phyloP scores from a whole-genome alignment of 2,113 vertebrate genomes.

The Glaucidium brasilianum region DNA sequence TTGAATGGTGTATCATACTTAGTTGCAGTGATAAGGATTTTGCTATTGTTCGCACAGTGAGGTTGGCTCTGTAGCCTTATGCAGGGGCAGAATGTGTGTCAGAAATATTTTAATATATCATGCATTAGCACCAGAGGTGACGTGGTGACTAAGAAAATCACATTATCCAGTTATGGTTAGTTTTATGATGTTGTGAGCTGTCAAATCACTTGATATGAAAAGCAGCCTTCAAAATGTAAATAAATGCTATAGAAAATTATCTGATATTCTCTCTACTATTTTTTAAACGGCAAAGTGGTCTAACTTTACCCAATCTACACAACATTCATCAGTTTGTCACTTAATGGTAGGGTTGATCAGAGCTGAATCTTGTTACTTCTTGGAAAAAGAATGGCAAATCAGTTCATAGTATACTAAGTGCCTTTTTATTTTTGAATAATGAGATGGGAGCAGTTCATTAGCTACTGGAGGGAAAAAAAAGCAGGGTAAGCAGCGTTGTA shows the following conservation, averaged over 20 bases:
- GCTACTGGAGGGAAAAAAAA: slow-evolving; percentile 78
- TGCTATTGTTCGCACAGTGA: not conserved
- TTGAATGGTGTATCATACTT: not conserved
- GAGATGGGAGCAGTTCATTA: slow-evolving; percentile 88
- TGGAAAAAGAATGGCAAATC: slow-evolving; percentile 75
- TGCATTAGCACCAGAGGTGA: not conserved
- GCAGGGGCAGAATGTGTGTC: not conserved
- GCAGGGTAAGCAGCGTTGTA: slow-evolving; percentile 90
- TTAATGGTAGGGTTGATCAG: slow-evolving; percentile 78
- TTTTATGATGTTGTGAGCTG: slow-evolving; percentile 1
- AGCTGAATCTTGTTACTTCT: slow-evolving; percentile 77
- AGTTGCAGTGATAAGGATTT: not conserved
- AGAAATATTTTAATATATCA: not conserved
- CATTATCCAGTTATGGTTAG: not conserved
- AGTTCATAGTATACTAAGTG: slow-evolving; percentile 82
- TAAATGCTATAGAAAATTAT: slow-evolving; percentile 5
- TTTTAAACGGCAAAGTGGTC: slow-evolving; percentile 38
- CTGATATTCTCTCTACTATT: slow-evolving; percentile 27
- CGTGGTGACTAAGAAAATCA: slow-evolving; percentile 9
- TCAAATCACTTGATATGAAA: slow-evolving; percentile 9
- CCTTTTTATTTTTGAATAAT: slow-evolving; percentile 89
- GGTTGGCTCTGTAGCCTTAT: not conserved
- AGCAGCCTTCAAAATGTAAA: not conserved
- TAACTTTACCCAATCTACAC: slow-evolving; percentile 61
- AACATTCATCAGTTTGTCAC: slow-evolving; percentile 77